Evolutionary conservation across 2,888 invertebrate genomes (phyloP), one percentile per base, ranked within the genome.

Genomic region (Hydropsyche betteni): DNA sequence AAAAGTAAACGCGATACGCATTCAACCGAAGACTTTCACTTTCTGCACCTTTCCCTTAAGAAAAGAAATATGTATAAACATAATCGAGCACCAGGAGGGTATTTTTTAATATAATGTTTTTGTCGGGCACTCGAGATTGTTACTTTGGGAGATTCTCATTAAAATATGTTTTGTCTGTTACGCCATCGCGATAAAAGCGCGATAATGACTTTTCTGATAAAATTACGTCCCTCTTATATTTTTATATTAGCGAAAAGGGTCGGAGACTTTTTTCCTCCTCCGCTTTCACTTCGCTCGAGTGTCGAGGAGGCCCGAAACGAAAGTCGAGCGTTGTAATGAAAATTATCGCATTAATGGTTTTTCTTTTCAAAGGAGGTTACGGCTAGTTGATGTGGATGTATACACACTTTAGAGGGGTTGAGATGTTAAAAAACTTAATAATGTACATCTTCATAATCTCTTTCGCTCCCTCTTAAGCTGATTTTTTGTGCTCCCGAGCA

Each of bases 141-240:
- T 80, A 64, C 71, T 80, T 75, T 81, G 44, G 44, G 44, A 86
- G 87, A 87, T 86, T 87, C 86, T 85, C 87, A 88, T 88, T 88
- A 88, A 72, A 88, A 88, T 87, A 88, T 88, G 87, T 88, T 87
- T 87, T 88, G 87, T 87, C 87, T 87, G 86, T 87, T 85, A 86
- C 86, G 86, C 86, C 86, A 86, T 85, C 86, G 87, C 86, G 87
- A 86, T 87, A 87, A 87, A 87, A 87, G 87, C 87, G 87, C 86
- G 87, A 88, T 88, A 88, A 88, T 87, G 87, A 86, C 86, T 83
- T 84, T 85, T 86, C 86, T 87, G 87, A 87, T 87, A 87, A 87
- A 87, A 77, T 87, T 79, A 75, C 73, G 61, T 58, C 77, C 61
- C 73, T 73, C 68, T 70, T 71, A 69, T 74, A 77, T 70, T 78